phyloP scores from a whole-genome alignment of 1,140 invertebrate species.

The Macrocentrus cingulum region DNA sequence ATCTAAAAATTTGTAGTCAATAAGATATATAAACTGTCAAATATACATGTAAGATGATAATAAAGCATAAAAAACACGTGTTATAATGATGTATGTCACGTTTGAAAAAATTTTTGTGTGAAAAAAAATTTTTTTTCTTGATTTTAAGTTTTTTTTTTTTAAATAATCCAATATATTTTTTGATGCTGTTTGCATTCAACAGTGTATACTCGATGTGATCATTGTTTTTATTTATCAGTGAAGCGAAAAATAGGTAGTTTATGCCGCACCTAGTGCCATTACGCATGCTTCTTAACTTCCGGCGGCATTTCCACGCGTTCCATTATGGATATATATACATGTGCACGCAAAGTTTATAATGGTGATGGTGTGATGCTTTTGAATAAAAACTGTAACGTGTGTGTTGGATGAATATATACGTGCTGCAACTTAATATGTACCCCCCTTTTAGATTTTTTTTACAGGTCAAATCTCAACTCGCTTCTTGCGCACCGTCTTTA shows the following conservation, averaged over 20 bases:
- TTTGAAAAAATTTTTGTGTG: no score
- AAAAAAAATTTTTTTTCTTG: no score
- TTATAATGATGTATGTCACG: no score
- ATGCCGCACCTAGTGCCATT: background rate
- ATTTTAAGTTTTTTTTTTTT: no score
- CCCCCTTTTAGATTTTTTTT: slow-evolving; percentile 8
- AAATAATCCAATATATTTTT: no score
- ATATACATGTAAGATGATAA: no score
- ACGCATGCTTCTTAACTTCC: slow-evolving; percentile 5
- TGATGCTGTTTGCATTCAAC: no score
- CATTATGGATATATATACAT: background rate
- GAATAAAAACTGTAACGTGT: slow-evolving; percentile 17
- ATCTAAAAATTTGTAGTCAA: no score
- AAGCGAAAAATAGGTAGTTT: slow-evolving; percentile 7
- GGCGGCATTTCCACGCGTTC: background rate
- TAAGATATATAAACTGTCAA: no score
- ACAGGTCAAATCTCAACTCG: slow-evolving; percentile 3
- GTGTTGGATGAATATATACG: no score
- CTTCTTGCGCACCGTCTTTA: no score
- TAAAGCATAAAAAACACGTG: no score
- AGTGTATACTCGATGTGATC: background rate
- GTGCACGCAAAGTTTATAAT: background rate
- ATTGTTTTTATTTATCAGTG: slow-evolving; percentile 11
- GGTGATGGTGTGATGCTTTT: slow-evolving; percentile 1
- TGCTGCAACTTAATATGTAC: slow-evolving; percentile 18